phyloP scores from a whole-genome alignment of 2,797 vertebrate genomes.

The Naso thynnoides region DNA sequence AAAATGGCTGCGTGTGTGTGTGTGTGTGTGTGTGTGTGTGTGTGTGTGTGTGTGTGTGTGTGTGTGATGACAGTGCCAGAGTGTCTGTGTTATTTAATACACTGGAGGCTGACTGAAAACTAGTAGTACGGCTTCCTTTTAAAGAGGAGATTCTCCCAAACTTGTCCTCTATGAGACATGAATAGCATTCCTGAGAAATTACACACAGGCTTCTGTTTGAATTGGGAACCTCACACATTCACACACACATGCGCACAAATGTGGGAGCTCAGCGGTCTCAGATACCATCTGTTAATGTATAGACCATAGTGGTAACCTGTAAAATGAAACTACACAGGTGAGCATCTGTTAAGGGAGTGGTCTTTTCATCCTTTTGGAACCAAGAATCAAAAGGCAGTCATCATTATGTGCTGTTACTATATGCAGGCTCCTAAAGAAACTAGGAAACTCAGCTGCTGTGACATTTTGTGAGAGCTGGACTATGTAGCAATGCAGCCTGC shows the following conservation, averaged over 20 bases:
- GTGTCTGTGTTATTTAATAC: constrained; percentile 19
- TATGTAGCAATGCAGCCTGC: no score
- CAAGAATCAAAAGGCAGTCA: constrained; percentile 18
- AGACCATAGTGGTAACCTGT: constrained; percentile 48
- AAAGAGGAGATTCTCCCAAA: constrained; percentile 37
- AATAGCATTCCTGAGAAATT: constrained; percentile 73
- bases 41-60: constrained; percentile 16
- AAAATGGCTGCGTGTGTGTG: constrained; percentile 16
- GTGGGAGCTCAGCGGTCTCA: constrained; percentile 29
- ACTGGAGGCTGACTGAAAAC: constrained; percentile 12
- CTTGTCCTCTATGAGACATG: constrained; percentile 26
- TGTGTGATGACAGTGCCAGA: constrained; percentile 31
- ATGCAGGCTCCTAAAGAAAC: background rate
- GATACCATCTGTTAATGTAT: constrained; percentile 47
- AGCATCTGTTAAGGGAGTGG: constrained; percentile 36
- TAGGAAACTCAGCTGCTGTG: no score
- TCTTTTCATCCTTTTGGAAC: constrained; percentile 11
- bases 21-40: constrained; percentile 30
- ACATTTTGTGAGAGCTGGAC: no score
- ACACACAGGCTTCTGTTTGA: constrained; percentile 49
- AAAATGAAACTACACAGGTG: constrained; percentile 63
- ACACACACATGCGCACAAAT: constrained; percentile 24
- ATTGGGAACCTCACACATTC: constrained; percentile 18
- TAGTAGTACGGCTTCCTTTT: constrained; percentile 13
- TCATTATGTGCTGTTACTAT: constrained; percentile 9